phyloP scores from a whole-genome alignment of 2,888 invertebrate genomes.

The Nephrotoma flavescens region DNA sequence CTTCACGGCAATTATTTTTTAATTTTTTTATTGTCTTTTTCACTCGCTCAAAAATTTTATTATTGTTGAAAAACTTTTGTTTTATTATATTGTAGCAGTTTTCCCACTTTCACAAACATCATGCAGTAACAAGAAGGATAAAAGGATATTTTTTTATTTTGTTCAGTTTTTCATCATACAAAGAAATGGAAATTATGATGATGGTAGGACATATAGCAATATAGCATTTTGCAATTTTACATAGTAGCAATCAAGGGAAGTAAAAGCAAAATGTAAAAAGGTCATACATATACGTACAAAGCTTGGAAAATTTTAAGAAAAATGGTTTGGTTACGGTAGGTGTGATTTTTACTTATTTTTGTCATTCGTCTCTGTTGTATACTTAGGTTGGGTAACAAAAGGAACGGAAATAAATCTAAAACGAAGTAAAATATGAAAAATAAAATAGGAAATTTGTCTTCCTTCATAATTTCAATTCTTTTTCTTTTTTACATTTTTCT shows the following conservation, averaged over 20 bases:
- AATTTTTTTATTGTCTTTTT: neutral
- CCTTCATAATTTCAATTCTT: neutral
- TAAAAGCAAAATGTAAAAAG: neutral
- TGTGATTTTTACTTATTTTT: neutral
- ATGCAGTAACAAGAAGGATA: neutral
- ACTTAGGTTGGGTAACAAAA: neutral
- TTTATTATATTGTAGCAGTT: neutral
- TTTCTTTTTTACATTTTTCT: neutral
- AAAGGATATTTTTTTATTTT: neutral
- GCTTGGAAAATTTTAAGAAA: neutral
- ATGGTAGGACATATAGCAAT: neutral
- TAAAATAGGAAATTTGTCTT: neutral
- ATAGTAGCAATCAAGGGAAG: neutral
- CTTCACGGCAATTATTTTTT: neutral
- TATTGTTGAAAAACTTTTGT: neutral
- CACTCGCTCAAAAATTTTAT: neutral
- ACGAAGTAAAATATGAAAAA: neutral
- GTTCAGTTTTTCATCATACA: neutral
- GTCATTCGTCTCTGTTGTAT: neutral
- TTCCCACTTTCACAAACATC: neutral
- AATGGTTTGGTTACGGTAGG: neutral
- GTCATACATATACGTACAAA: neutral
- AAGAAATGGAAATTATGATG: neutral
- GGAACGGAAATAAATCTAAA: neutral
- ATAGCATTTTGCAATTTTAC: no score